Evolutionary conservation across 2,797 vertebrate species (phyloP).

Genomic region (Apogon hyalosoma): DNA sequence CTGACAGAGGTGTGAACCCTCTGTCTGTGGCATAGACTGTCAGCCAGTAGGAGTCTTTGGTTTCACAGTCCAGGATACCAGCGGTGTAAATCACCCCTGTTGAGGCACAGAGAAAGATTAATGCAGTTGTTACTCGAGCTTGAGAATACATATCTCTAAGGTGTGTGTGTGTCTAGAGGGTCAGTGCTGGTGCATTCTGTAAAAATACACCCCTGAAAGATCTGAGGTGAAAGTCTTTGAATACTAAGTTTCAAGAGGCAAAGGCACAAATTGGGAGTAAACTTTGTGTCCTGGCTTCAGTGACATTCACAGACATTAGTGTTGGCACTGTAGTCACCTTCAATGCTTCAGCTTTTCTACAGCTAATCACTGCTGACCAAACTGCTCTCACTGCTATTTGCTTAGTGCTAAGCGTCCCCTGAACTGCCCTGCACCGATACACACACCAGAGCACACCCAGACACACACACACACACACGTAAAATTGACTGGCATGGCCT

Average conservation of each 20-base stretch:
- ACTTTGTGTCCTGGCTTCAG: slow-evolving; percentile 66
- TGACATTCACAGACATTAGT: slow-evolving; percentile 80
- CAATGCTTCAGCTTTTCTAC: slow-evolving; percentile 73
- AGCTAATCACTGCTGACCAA: slow-evolving; percentile 84
- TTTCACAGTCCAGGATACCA: slow-evolving; percentile 93
- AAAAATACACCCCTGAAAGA: slow-evolving; percentile 45
- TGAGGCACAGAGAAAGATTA: slow-evolving; percentile 50
- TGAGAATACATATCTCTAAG: slow-evolving; percentile 46
- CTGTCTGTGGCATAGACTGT: slow-evolving; percentile 92
- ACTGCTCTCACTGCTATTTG: slow-evolving; percentile 78
- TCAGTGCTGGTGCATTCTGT: slow-evolving; percentile 40
- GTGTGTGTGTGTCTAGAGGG: slow-evolving; percentile 15
- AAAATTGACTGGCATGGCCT: slow-evolving; percentile 62
- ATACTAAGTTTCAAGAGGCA: slow-evolving; percentile 60
- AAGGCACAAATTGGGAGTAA: slow-evolving; percentile 57
- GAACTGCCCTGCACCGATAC: slow-evolving; percentile 50
- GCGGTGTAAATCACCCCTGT: slow-evolving; percentile 95
- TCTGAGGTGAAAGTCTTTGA: slow-evolving; percentile 52
- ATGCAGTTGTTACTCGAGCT: slow-evolving; percentile 35
- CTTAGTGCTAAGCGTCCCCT: slow-evolving; percentile 61
- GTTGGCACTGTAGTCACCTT: slow-evolving; percentile 75
- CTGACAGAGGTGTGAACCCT: slow-evolving; percentile 90
- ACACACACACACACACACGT: slow-evolving; percentile 49
- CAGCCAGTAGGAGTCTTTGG: slow-evolving; percentile 93
- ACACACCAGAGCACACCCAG: slow-evolving; percentile 28